phyloP scores from a whole-genome alignment of 2,113 vertebrate species.

The Progne subis region DNA sequence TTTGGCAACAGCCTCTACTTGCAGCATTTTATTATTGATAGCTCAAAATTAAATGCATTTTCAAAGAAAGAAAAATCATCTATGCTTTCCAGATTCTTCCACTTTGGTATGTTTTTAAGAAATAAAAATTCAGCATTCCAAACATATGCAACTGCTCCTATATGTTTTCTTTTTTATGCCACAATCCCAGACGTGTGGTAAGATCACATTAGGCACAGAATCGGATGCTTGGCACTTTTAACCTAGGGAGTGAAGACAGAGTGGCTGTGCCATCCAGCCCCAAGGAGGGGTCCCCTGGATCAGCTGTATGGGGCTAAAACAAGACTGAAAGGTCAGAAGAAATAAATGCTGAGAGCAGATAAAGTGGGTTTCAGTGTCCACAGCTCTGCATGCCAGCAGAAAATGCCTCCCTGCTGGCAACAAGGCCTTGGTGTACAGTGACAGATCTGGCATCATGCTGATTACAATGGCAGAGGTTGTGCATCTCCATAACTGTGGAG shows the following conservation, averaged over 20 bases:
- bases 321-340: neutral
- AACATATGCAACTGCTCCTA: neutral
- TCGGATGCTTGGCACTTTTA: neutral
- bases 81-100: neutral
- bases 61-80: neutral
- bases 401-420: neutral
- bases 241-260: accelerated
- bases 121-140: neutral
- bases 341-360: neutral
- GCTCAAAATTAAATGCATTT: neutral
- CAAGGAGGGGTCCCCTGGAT: neutral
- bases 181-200: neutral
- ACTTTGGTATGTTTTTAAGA: neutral
- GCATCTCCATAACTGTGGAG: neutral
- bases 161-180: neutral
- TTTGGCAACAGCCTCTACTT: neutral
- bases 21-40: neutral
- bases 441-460: accelerated
- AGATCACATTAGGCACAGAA: neutral
- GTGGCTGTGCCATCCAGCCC: neutral
- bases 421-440: neutral
- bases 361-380: neutral
- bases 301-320: neutral
- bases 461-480: neutral
- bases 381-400: neutral